Evolutionary conservation across 2,797 vertebrate genomes (phyloP).

Genomic region (Pipistrellus pygmaeus): DNA sequence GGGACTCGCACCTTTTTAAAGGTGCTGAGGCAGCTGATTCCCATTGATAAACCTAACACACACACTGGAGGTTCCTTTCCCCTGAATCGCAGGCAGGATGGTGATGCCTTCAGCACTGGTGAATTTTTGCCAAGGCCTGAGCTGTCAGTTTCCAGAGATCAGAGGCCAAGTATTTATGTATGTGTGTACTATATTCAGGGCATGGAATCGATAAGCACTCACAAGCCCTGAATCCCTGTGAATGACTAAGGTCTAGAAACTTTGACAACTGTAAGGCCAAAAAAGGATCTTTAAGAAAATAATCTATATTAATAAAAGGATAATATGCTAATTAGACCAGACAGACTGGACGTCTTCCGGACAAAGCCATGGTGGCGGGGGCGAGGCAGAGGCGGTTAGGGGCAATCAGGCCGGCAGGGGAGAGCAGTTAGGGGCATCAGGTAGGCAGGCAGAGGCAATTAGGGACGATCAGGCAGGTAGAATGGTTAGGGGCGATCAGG

Average conservation of each 20-base stretch:
- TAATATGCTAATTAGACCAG: too few relatives aligned
- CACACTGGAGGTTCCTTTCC: not conserved
- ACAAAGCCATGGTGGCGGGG: too few relatives aligned
- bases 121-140: slow-evolving; percentile 58
- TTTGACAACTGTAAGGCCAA: not conserved
- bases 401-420: too few relatives aligned
- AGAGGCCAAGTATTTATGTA: slow-evolving; percentile 56
- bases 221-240: slow-evolving; percentile 26
- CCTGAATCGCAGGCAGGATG: not conserved
- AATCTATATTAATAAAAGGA: not conserved
- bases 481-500: too few relatives aligned
- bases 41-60: not conserved
- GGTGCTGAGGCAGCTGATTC: slow-evolving; percentile 29
- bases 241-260: slow-evolving; percentile 37
- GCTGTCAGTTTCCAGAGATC: slow-evolving; percentile 64
- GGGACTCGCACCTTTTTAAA: not conserved
- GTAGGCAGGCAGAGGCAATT: too few relatives aligned
- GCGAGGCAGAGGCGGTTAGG: too few relatives aligned
- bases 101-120: not conserved
- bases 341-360: too few relatives aligned
- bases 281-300: slow-evolving; percentile 33
- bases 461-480: too few relatives aligned
- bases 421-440: too few relatives aligned
- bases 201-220: slow-evolving; percentile 67
- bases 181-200: not conserved